These are phyloP conservation scores for Tigriopus japonicus DNA, from an alignment of 1,140 invertebrate species.

Conservation along the genomic window DNA sequence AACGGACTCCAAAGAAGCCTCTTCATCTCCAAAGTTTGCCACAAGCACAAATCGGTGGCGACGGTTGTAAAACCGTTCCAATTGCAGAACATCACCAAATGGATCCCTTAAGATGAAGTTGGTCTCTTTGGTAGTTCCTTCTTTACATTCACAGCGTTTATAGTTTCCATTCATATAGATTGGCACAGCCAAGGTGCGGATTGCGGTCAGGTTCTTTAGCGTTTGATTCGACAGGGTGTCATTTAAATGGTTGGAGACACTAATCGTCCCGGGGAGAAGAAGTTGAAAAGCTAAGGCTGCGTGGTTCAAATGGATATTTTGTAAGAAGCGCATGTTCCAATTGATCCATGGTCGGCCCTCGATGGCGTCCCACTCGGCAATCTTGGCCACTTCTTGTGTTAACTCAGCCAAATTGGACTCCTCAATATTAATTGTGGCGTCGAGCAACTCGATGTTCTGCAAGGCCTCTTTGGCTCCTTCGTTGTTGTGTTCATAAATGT, in stretches of 20 bases:
- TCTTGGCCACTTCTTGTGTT: background rate
- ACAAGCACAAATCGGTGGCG: slow-evolving; percentile 1
- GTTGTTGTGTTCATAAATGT: no score
- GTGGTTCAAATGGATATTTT: background rate
- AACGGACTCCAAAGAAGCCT: background rate
- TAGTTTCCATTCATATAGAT: slow-evolving; percentile 14
- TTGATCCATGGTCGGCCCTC: slow-evolving; percentile 2
- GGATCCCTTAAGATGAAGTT: background rate
- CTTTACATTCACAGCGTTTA: slow-evolving; percentile 4
- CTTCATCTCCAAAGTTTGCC: slow-evolving; percentile 3
- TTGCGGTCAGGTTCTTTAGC: slow-evolving; percentile 2
- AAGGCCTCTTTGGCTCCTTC: no score
- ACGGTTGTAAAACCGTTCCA: slow-evolving; percentile 10
- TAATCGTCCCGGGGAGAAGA: slow-evolving; percentile 4
- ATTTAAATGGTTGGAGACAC: background rate
- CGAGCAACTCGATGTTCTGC: no score
- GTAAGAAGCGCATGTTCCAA: background rate
- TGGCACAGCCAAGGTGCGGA: background rate
- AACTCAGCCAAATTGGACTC: background rate
- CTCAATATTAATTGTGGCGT: no score
- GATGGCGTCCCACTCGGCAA: background rate
- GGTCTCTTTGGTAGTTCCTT: background rate
- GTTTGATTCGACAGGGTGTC: background rate
- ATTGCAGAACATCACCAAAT: background rate
- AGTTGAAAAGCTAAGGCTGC: background rate